These are phyloP conservation scores for Peucedramus taeniatus DNA, from an alignment of 2,113 vertebrate genomes.

Conservation along the genomic window DNA sequence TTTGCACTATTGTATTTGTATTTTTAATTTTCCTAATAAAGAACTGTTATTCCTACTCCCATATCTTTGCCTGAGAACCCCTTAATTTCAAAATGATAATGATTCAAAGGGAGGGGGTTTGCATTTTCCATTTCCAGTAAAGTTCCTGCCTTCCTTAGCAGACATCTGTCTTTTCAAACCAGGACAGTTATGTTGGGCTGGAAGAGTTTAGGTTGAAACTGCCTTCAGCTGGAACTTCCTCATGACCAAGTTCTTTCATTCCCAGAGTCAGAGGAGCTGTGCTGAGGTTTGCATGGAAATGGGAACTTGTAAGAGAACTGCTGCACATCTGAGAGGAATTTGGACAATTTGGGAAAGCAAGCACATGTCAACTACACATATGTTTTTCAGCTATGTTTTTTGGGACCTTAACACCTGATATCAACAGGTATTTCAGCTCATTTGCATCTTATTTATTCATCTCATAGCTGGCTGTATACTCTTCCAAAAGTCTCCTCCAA, in stretches of 20 bases:
- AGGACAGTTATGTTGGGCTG: not conserved
- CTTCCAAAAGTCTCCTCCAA: not conserved
- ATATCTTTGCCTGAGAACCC: too few relatives aligned
- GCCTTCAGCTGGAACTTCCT: not conserved
- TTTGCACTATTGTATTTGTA: too few relatives aligned
- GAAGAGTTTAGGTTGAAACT: not conserved
- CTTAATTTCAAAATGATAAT: not conserved
- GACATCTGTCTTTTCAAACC: not conserved
- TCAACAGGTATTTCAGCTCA: not conserved
- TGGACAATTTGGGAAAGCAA: not conserved
- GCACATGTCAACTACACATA: fast-evolving
- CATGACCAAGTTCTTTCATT: not conserved
- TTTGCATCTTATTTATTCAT: not conserved
- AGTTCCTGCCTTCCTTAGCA: not conserved
- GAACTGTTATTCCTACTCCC: too few relatives aligned
- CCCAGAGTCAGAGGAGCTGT: not conserved
- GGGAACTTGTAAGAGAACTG: not conserved
- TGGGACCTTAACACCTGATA: not conserved
- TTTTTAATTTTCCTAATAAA: too few relatives aligned
- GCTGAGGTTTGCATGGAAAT: not conserved
- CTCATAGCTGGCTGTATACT: not conserved
- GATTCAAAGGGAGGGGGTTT: not conserved
- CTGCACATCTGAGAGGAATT: not conserved
- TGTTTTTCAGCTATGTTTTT: not conserved
- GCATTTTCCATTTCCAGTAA: not conserved